These are phyloP conservation scores for Melanerpes aurifrons DNA, from an alignment of 2,113 vertebrate species.

Conservation along the genomic window DNA sequence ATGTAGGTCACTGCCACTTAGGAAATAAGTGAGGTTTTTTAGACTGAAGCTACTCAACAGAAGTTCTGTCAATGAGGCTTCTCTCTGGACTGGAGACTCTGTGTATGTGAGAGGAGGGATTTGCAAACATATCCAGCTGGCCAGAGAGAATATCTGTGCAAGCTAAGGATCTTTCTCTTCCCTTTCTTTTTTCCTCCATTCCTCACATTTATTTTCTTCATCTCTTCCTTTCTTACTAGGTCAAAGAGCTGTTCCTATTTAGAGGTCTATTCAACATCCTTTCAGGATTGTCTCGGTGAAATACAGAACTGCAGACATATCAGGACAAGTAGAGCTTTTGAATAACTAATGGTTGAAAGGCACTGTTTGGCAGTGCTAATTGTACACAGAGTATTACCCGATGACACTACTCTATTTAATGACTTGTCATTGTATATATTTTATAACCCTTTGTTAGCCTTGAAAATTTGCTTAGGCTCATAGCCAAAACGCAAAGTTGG, in stretches of 20 bases:
- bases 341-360: not conserved
- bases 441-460: constrained; percentile 16
- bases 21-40: not conserved
- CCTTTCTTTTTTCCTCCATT: not conserved
- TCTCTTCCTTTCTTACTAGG: not conserved
- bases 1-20: not conserved
- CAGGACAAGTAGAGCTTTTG: not conserved
- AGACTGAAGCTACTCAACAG: not conserved
- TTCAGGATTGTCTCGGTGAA: not conserved
- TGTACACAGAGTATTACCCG: not conserved
- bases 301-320: not conserved
- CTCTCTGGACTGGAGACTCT: not conserved
- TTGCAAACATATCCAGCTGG: not conserved
- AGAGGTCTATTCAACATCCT: not conserved
- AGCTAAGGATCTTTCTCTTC: not conserved
- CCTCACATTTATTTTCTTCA: not conserved
- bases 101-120: not conserved
- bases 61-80: not conserved
- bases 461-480: constrained; percentile 35
- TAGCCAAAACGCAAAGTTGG: not conserved
- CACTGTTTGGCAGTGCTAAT: not conserved
- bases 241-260: not conserved
- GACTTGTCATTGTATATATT: not conserved
- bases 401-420: not conserved
- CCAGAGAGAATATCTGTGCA: not conserved